phyloP scores from a whole-genome alignment of 53 echinoderm and acorn worm species.

The Paelopatides confundens region DNA sequence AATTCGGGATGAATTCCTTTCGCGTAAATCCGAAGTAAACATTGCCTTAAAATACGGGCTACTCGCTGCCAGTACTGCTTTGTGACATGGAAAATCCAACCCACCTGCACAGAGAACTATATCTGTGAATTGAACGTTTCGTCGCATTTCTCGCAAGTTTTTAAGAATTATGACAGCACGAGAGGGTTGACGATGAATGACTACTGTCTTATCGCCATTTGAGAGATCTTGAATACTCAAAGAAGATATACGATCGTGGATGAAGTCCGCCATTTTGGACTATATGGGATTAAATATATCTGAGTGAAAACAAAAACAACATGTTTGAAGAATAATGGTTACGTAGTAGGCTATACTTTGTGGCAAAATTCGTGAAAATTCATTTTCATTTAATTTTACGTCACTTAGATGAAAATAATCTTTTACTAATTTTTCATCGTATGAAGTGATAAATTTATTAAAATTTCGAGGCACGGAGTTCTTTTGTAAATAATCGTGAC shows the following conservation, averaged over 20 bases:
- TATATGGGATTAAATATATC: neutral
- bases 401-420: no score
- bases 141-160: conserved; percentile 48
- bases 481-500: no score
- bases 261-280: neutral
- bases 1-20: conserved; percentile 60
- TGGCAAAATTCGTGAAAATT: neutral
- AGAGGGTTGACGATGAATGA: neutral
- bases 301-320: neutral
- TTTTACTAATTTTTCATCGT: no score
- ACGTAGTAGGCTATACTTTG: no score
- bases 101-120: conserved; percentile 59
- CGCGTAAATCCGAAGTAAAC: conserved; percentile 71
- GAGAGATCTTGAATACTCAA: conserved; percentile 1
- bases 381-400: no score
- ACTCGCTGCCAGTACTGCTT: conserved; percentile 69
- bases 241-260: neutral
- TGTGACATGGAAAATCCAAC: conserved; percentile 66
- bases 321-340: neutral
- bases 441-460: no score
- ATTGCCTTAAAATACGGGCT: conserved; percentile 77
- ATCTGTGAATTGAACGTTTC: conserved; percentile 60
- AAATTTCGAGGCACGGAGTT: no score
- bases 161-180: neutral
- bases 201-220: neutral